Base-by-base conservation (phyloP, 2,888 invertebrate species). In the Gerris lacustris region DNA sequence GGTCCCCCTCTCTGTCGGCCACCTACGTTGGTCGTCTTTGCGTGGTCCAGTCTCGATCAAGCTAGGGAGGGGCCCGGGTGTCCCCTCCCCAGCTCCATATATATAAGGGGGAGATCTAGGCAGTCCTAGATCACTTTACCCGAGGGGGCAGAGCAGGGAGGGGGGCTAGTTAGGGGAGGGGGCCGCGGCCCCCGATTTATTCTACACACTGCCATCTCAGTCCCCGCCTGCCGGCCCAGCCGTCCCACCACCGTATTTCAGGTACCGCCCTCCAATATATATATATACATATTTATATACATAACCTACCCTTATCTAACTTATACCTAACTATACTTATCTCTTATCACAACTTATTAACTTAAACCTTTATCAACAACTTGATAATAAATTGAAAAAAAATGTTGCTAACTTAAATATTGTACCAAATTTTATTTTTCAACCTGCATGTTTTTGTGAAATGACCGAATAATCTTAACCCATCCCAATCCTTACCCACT, bases 91-190 rank as follows among this genome's bases (percentile, higher is more conserved):
- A 55, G 55, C 55, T 55, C 55, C 55, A 11, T 55, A 55, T 55
- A 55, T 55, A 55, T 55, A 55, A 55, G 55, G 55, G 55, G 15
- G 55, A 11, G 55, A 55, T 55, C 55, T 55, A 55, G 55, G 55
- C 55, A 55, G 9, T 55, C 55, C 55, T 55, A 55, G 55, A 55
- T 55, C 55, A 55, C 55, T 55, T 55, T 55, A 55, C 55, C 55
- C 55, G 55, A 55, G 55, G 55, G 55, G 55, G 55, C 55, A 9
- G 15, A 11, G 15, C 11, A 9, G 55, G 55, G 55, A 15, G 15
- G 55, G 55, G 55, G 55, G 55, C 55, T 55, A 4, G 9, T 15
- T 55, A 11, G 55, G 55, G 55, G 55, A 55, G 55, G 55, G 55
- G 55, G 55, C 15, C 55, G 55, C 15, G 55, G 55, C 11, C 11